Percentiles rank a stretch among this genome's conserved stretches.
Conservation (phyloP, 1,140 invertebrate species). For the Lasioglossum baleicum region DNA sequence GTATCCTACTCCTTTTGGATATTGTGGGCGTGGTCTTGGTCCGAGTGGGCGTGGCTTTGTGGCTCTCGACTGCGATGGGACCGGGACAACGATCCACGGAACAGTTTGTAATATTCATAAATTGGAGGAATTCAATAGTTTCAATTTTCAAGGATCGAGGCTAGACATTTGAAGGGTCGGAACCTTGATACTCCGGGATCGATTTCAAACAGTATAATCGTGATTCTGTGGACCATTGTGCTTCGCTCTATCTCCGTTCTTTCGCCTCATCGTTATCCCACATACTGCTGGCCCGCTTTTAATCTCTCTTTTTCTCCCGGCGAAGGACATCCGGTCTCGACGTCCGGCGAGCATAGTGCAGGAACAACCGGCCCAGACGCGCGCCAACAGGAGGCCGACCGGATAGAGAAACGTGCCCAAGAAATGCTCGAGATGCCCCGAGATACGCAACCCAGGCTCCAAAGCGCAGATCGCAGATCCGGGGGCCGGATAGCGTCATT, state of each 20-base stretch:
- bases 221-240: no score
- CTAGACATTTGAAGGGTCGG: no score
- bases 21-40: no score
- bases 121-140: no score
- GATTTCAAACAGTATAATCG: no score
- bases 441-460: constrained; percentile 42
- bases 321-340: constrained; percentile 72
- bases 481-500: constrained; percentile 26
- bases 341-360: constrained; percentile 46
- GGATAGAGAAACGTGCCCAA: constrained; percentile 40
- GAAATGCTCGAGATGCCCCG: constrained; percentile 51
- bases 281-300: constrained; percentile 20
- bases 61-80: constrained; percentile 15
- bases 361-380: constrained; percentile 4
- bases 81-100: no score
- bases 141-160: no score
- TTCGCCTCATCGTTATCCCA: constrained; percentile 32
- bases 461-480: constrained; percentile 43
- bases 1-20: no score
- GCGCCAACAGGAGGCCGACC: constrained; percentile 40
- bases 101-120: no score
- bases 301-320: constrained; percentile 44
- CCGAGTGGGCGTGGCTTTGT: no score
- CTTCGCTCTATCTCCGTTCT: neutral
- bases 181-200: no score